phyloP scores from a whole-genome alignment of 2,797 vertebrate species.

The Lophius americanus region DNA sequence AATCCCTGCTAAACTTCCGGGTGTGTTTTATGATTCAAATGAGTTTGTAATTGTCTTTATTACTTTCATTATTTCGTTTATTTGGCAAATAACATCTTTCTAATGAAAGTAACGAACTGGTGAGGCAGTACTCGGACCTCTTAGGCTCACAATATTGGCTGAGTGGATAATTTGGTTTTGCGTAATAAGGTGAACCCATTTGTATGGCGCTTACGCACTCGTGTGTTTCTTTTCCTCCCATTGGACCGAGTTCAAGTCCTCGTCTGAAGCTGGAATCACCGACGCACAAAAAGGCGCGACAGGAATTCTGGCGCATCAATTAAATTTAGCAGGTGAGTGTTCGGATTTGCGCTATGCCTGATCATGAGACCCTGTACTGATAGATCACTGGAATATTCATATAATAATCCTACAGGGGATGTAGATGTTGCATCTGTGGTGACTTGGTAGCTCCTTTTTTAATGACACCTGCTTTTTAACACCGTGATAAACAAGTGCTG shows the following conservation, averaged over 20 bases:
- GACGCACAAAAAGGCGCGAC: constrained; percentile 37
- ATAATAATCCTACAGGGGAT: constrained; percentile 9
- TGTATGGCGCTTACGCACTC: constrained; percentile 48
- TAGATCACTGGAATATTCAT: constrained; percentile 7
- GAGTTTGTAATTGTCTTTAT: constrained; percentile 92
- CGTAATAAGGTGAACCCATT: constrained; percentile 76
- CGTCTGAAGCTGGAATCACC: constrained; percentile 41
- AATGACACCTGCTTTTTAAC: constrained; percentile 1
- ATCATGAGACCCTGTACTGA: constrained; percentile 6
- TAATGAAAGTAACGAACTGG: constrained; percentile 96
- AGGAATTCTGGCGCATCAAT: constrained; percentile 40
- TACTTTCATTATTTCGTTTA: constrained; percentile 92
- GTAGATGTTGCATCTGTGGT: neutral
- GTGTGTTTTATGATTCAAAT: constrained; percentile 87
- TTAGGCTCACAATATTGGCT: constrained; percentile 86
- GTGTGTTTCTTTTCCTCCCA: constrained; percentile 3
- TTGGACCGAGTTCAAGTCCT: constrained; percentile 60
- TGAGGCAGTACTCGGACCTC: constrained; percentile 86
- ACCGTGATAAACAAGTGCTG: constrained; percentile 3
- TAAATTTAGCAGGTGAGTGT: constrained; percentile 35
- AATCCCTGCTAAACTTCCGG: constrained; percentile 76
- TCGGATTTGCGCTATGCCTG: constrained; percentile 28
- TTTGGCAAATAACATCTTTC: constrained; percentile 90
- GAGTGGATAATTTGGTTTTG: constrained; percentile 82
- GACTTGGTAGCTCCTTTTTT: neutral